A percentile compares a stretch with the other conserved stretches of the same genome.
phyloP scores from a whole-genome alignment of 2,797 vertebrate species.

The Graptemys geographica region DNA sequence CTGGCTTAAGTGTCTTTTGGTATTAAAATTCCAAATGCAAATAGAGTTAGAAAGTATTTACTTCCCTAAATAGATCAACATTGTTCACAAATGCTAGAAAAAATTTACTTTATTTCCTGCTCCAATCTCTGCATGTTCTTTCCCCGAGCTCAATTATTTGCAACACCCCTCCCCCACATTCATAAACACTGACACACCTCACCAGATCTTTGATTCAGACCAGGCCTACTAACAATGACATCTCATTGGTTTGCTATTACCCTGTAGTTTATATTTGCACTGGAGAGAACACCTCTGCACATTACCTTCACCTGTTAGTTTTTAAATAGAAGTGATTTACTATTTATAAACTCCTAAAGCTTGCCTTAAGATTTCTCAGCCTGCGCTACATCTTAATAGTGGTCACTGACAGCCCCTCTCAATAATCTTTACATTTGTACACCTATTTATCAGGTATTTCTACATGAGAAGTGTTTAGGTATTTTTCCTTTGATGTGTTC shows the following conservation, averaged over 20 bases:
- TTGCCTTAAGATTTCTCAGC: no score
- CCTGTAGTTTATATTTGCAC: not conserved
- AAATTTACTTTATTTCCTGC: not conserved
- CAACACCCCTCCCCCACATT: not conserved
- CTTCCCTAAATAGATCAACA: not conserved
- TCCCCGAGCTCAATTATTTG: no score
- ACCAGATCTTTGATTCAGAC: not conserved
- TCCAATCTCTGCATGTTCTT: not conserved
- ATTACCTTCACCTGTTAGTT: not conserved
- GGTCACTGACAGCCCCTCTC: no score
- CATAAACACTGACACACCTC: not conserved
- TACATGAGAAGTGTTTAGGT: no score
- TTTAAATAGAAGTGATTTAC: no score
- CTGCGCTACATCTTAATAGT: no score
- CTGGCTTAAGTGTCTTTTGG: not conserved
- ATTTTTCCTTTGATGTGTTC: no score
- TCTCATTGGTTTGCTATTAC: not conserved
- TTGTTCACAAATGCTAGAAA: not conserved
- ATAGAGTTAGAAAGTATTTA: not conserved
- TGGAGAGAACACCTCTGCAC: not conserved
- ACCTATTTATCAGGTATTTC: no score
- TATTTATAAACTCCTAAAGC: no score
- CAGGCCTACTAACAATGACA: not conserved
- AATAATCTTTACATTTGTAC: no score
- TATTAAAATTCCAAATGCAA: not conserved